Evolutionary conservation across 2,888 invertebrate genomes (phyloP).

Genomic region (Metellina segmentata): DNA sequence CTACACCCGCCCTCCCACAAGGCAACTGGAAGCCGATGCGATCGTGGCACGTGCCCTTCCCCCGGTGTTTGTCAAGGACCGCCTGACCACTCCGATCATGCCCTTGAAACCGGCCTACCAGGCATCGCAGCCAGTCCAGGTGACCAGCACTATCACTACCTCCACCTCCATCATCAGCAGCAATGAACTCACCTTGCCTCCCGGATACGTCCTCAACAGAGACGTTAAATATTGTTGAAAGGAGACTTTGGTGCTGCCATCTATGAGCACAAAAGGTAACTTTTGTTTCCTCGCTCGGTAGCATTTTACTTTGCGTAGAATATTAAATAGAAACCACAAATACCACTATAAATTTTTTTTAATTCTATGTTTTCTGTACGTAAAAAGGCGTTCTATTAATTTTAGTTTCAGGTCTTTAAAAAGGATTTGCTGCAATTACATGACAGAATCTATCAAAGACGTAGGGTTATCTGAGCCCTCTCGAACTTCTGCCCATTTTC

Average conservation of each 20-base stretch:
- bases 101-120: conserved; percentile 76
- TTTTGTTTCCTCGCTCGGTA: not conserved
- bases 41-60: conserved; percentile 55
- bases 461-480: too few species aligned
- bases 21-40: conserved; percentile 6
- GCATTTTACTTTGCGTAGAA: not conserved
- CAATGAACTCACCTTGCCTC: conserved; percentile 75
- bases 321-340: not conserved
- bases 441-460: too few species aligned
- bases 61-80: conserved; percentile 31
- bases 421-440: too few species aligned
- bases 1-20: conserved; percentile 61
- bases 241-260: conserved; percentile 19
- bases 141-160: conserved; percentile 20
- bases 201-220: conserved; percentile 76
- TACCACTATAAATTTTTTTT: too few species aligned
- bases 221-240: conserved; percentile 60
- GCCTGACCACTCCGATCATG: conserved; percentile 72
- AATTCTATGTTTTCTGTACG: too few species aligned
- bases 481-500: too few species aligned
- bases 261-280: not conserved
- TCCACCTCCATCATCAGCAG: conserved; percentile 36
- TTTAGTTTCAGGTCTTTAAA: too few species aligned
- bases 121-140: conserved; percentile 65
- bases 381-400: too few species aligned